These are phyloP conservation scores for Columba guinea DNA, from an alignment of 2,797 vertebrate genomes.

Conservation along the genomic window DNA sequence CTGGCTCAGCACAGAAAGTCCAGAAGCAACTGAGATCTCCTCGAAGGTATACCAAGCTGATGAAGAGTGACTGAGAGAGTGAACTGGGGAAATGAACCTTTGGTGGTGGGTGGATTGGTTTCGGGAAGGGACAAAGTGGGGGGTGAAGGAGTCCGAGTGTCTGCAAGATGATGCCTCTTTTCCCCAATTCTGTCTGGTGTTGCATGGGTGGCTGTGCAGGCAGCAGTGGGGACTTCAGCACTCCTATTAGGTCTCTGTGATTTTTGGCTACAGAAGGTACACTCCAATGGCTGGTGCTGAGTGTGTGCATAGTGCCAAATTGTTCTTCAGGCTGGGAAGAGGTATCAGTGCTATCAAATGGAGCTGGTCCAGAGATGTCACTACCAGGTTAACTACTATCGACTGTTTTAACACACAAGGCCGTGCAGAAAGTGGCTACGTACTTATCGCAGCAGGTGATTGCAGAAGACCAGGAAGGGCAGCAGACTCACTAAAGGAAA, in stretches of 20 bases:
- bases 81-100: fast-evolving
- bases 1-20: background rate
- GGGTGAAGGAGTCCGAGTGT: fast-evolving
- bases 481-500: background rate
- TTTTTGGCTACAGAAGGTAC: background rate
- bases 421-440: background rate
- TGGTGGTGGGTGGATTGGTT: background rate
- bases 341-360: background rate
- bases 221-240: background rate
- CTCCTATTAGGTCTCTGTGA: background rate
- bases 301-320: background rate
- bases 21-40: background rate
- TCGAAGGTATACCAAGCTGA: background rate
- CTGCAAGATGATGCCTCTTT: background rate
- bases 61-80: background rate
- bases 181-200: fast-evolving
- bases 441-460: background rate
- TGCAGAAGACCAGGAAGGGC: background rate
- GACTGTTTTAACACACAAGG: background rate
- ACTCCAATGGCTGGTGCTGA: background rate
- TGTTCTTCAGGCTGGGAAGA: background rate
- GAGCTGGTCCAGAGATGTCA: background rate
- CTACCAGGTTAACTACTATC: background rate
- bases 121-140: background rate
- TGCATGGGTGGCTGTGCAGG: background rate